phyloP scores from a whole-genome alignment of 2,888 invertebrate species.

The Agonopterix subpropinquella region DNA sequence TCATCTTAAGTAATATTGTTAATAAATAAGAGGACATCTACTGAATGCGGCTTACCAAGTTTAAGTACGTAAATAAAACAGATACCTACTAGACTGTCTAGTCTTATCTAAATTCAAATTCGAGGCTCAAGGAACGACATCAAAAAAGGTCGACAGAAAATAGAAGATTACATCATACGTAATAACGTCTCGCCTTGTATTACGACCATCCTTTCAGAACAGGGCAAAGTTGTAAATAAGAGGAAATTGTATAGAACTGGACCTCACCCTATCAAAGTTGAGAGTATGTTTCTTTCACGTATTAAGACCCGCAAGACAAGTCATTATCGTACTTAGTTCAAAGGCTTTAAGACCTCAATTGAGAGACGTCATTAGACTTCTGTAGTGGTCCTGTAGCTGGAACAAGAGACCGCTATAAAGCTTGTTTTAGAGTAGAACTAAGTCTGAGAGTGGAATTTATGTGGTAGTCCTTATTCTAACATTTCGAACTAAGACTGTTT shows the following conservation, averaged over 20 bases:
- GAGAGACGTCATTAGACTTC: too few relatives aligned
- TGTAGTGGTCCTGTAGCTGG: slow-evolving; percentile 1
- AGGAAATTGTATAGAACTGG: slow-evolving; percentile 6
- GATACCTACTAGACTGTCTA: too few relatives aligned
- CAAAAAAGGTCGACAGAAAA: neutral
- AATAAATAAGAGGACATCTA: too few relatives aligned
- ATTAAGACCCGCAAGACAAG: too few relatives aligned
- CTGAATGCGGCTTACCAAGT: too few relatives aligned
- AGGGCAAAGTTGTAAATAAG: slow-evolving; percentile 4
- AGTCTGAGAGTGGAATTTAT: slow-evolving; percentile 18
- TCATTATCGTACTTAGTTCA: too few relatives aligned
- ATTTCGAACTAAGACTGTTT: too few relatives aligned
- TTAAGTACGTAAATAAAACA: too few relatives aligned
- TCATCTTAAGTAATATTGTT: too few relatives aligned
- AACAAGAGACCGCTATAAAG: slow-evolving; percentile 18
- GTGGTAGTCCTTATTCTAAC: slow-evolving; percentile 8
- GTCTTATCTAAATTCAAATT: too few relatives aligned
- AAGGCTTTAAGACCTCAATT: too few relatives aligned
- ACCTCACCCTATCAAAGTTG: slow-evolving; percentile 1
- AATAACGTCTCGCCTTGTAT: neutral
- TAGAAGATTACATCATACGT: neutral
- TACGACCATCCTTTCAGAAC: too few relatives aligned
- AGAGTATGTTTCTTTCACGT: neutral
- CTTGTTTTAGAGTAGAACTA: neutral
- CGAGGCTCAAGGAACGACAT: neutral